These are phyloP conservation scores for Battus philenor DNA, from an alignment of 1,140 invertebrate species.

Conservation along the genomic window DNA sequence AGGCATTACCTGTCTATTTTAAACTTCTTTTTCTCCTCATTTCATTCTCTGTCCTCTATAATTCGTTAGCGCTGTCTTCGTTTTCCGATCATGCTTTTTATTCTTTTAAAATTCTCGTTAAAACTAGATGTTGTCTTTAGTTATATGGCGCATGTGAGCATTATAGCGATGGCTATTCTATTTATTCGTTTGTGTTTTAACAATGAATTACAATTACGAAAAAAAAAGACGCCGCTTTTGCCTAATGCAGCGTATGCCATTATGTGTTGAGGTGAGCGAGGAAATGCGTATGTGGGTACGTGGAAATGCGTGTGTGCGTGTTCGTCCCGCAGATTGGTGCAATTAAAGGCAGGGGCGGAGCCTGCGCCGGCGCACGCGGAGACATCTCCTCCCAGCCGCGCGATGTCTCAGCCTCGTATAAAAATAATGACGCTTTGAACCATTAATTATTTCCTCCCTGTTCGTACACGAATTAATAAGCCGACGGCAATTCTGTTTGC, in stretches of 20 bases:
- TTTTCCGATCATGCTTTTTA: no score
- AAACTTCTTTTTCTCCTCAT: no score
- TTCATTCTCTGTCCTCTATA: no score
- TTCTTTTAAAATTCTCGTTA: no score
- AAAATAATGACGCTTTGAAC: slow-evolving; percentile 53
- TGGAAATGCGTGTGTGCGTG: slow-evolving; percentile 42
- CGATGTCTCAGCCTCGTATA: slow-evolving; percentile 30
- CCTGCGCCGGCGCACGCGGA: slow-evolving; percentile 46
- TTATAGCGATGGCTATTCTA: slow-evolving; percentile 22
- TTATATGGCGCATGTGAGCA: background rate
- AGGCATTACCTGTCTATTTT: no score
- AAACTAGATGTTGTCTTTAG: no score
- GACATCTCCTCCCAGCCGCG: slow-evolving; percentile 52
- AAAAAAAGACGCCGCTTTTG: slow-evolving; percentile 44
- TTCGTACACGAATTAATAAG: slow-evolving; percentile 24
- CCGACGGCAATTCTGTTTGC: slow-evolving; percentile 30
- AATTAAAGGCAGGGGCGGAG: slow-evolving; percentile 63
- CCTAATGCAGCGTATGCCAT: slow-evolving; percentile 30
- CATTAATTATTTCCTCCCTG: slow-evolving; percentile 55
- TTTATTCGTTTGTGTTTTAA: slow-evolving; percentile 42
- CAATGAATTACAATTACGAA: slow-evolving; percentile 38
- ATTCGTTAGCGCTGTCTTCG: no score
- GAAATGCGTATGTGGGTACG: slow-evolving; percentile 30
- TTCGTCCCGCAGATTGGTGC: slow-evolving; percentile 60
- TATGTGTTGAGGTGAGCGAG: slow-evolving; percentile 26